phyloP scores from a whole-genome alignment of 2,113 vertebrate genomes.

The Pongo pygmaeus region DNA sequence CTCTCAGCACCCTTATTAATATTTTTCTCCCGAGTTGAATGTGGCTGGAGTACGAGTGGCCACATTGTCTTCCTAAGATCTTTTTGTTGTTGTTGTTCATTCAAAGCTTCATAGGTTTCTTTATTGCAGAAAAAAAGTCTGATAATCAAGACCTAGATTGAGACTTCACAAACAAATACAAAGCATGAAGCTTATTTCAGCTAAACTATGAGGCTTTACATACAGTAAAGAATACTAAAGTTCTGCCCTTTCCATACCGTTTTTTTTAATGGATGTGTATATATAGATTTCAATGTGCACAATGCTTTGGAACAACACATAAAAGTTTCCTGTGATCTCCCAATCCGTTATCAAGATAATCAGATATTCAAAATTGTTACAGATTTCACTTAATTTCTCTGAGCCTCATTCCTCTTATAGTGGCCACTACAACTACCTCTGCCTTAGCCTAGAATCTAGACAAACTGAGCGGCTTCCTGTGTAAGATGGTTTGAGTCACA shows the following conservation, averaged over 20 bases:
- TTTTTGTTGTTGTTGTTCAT: neutral
- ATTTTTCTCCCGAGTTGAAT: neutral
- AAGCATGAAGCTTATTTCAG: neutral
- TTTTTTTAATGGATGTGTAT: neutral
- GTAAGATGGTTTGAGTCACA: neutral
- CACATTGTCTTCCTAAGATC: neutral
- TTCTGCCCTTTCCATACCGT: neutral
- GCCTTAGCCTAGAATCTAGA: neutral
- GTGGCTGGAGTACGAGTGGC: neutral
- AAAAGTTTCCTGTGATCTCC: neutral
- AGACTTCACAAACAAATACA: constrained; percentile 19
- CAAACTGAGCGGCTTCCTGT: neutral
- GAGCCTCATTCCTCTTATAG: neutral
- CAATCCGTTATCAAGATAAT: neutral
- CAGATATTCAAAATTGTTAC: neutral
- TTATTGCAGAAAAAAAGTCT: neutral
- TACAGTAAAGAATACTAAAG: neutral
- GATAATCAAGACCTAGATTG: constrained; percentile 1
- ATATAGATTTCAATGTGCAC: neutral
- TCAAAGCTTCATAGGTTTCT: constrained; percentile 29
- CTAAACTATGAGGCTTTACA: neutral
- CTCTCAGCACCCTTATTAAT: neutral
- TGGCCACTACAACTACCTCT: neutral
- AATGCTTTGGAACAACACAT: neutral
- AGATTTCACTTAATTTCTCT: neutral